Evolutionary conservation across 2,113 vertebrate species (phyloP), one percentile per base, ranked within the genome.

Genomic region (Rhizomys pruinosus): DNA sequence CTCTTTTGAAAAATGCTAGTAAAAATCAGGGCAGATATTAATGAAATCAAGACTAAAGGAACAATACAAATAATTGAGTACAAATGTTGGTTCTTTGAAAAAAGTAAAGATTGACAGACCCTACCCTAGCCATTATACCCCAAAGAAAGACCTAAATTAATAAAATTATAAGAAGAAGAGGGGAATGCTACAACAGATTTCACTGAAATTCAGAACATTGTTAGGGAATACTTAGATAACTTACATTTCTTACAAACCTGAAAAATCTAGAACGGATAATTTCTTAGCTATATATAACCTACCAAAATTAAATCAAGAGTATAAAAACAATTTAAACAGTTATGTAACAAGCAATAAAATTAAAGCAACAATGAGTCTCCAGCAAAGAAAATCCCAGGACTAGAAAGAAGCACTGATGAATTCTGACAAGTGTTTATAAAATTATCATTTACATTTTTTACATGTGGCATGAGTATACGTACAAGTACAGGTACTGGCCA

Each of bases 261-360:
- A 84, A 84, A 84, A 84, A 52, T 84, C 63, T 52, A 47, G 61
- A 84, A 82, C 66, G 80, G 39, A 66, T 66, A 44, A 47, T 84
- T 84, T 66, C 16, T 39, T 34, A 52, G 32, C 63, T n/a, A n/a
- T 32, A 23, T 1, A 7, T n/a, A 63, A 44, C 42, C 44, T 5
- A 52, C 12, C 42, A 47, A 47, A 68, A 20, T 64, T 20, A 64
- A 37, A 32, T 64, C 9, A 32, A 82, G 64, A 4, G 1, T 84
- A 23, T 34, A 13, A 44, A 20, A 84, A 47, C 61, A 66, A 34
- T 22, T 12, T 84, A 13, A 34, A 17, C 11, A 13, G 29, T 13
- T 66, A 39, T 39, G 39, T 37, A 32, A 52, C 63, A 52, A 68
- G 81, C 32, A 10, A 64, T 25, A 12, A 12, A 52, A 32, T 63